Base-by-base conservation (phyloP, 2,888 invertebrate species). In the Ormyrus nitidulus region DNA sequence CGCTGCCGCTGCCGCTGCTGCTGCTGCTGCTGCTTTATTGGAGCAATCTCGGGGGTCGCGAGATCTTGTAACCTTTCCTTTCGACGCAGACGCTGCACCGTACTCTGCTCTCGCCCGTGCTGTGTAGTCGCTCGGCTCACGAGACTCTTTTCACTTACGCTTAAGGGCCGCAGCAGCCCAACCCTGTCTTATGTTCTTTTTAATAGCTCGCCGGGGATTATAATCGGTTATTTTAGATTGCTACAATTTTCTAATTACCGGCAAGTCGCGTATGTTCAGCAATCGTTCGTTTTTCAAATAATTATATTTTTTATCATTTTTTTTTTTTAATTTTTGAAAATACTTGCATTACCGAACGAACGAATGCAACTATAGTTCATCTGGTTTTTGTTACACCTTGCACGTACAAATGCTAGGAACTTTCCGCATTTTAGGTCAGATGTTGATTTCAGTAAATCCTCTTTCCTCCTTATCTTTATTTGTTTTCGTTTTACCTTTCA, bases 11-110 rank as follows among this genome's bases (percentile, higher is more conserved):
- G 56, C 10, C 34, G n/a, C 83, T 9, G 62, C 79, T 46, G 68
- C n/a, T 34, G 46, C 8, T 44, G 48, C 53, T 7, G 7, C 48
- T 74, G 71, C 61, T 81, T 81, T 78, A 81, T 81, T 81, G 81
- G 66, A 70, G 81, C 78, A 81, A 81, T 81, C 81, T 81, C 74
- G 70, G 80, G 59, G 72, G 69, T 77, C 46, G 65, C 51, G 51
- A 79, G 68, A 70, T 65, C 72, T 66, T 48, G 80, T 68, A 76
- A 76, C 80, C 76, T 66, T 56, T 51, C 64, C 46, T 69, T 49
- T 65, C 49, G 66, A 72, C 49, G 68, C 73, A 56, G 19, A 44
- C 48, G 54, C 54, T 44, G 34, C 34, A 4, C 9, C 49, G 13
- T 51, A 66, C 34, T 48, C 53, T 56, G 10, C 7, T 34, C 54